Percentiles rank a stretch among this genome's conserved stretches.
Evolutionary conservation across 2,797 vertebrate genomes (phyloP).

Genomic region (Garrulus glandarius): DNA sequence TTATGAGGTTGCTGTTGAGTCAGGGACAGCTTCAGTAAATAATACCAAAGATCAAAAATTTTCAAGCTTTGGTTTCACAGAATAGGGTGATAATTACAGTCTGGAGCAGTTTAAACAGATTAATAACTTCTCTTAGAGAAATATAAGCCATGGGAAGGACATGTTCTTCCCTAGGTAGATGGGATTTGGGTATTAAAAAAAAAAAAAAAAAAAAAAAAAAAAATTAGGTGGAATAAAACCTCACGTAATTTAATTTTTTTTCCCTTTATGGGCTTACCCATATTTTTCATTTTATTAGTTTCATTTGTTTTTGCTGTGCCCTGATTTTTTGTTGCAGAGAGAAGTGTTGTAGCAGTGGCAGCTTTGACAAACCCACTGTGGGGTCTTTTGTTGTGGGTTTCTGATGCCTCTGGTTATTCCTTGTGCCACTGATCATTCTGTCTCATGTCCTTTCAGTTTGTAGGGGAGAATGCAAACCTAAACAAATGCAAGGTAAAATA

Average conservation of each 20-base stretch:
- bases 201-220: not conserved
- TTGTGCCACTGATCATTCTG: not conserved
- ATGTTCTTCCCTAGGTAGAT: not conserved
- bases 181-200: not conserved
- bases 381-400: not conserved
- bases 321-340: not conserved
- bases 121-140: conserved; percentile 13
- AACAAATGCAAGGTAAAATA: not conserved
- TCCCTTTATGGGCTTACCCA: not conserved
- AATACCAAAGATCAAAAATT: conserved; percentile 6
- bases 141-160: not conserved
- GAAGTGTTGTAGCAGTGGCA: not conserved
- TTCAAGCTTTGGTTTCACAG: not conserved
- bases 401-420: not conserved
- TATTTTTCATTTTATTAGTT: not conserved
- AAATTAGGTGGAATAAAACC: not conserved
- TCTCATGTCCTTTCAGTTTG: rapidly evolving
- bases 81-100: conserved; percentile 23
- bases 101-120: not conserved
- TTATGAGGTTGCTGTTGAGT: conserved; percentile 13
- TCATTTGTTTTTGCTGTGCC: not conserved
- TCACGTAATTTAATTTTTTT: not conserved
- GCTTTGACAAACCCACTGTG: not conserved
- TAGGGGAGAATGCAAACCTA: not conserved
- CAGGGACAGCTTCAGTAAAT: conserved; percentile 32